These are phyloP conservation scores for Tachysurus fulvidraco DNA, from an alignment of 2,113 vertebrate genomes.

Conservation along the genomic window DNA sequence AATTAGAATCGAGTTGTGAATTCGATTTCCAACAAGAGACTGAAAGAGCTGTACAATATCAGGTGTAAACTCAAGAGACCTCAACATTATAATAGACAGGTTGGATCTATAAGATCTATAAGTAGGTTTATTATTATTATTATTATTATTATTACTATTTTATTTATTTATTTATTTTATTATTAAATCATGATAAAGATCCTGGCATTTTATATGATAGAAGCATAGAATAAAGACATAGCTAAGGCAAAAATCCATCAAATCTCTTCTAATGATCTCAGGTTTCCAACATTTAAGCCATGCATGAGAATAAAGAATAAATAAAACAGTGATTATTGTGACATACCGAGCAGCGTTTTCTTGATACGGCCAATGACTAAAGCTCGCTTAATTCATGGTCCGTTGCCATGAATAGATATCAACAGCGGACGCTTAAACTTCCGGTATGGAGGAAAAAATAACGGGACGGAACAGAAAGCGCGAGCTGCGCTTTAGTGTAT, in stretches of 20 bases:
- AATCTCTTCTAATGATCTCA: neutral
- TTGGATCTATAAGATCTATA: neutral
- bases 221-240: neutral
- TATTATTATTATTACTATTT: neutral
- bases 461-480: conserved; percentile 48
- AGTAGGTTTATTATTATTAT: neutral
- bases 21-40: neutral
- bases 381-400: conserved; percentile 47
- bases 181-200: too few species aligned
- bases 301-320: conserved; percentile 7
- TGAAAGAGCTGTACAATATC: neutral
- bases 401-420: conserved; percentile 7
- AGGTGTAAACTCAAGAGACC: neutral
- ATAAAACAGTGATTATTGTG: neutral
- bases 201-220: neutral
- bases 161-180: neutral
- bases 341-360: conserved; percentile 55
- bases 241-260: neutral
- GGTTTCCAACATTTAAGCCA: neutral
- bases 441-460: conserved; percentile 48
- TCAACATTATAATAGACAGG: neutral
- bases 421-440: conserved; percentile 20
- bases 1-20: neutral
- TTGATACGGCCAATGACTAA: conserved; percentile 1
- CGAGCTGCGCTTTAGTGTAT: conserved; percentile 52